A percentile compares a stretch with the other conserved stretches of the same genome.
These are phyloP conservation scores for Byasa hedistus DNA, from an alignment of 2,888 invertebrate species.

Conservation along the genomic window DNA sequence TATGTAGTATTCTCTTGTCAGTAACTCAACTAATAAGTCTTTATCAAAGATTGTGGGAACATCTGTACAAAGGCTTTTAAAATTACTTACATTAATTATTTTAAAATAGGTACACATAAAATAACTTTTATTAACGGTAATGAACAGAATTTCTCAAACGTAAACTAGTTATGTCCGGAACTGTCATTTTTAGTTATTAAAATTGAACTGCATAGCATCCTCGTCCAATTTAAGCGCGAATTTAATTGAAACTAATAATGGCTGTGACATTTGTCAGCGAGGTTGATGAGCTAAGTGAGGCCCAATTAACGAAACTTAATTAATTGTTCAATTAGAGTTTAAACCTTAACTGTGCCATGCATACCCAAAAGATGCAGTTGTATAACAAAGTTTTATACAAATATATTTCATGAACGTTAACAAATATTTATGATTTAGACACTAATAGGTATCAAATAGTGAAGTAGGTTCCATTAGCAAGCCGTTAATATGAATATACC, in stretches of 20 bases:
- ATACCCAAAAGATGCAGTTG: background rate
- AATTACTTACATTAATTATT: too few species aligned
- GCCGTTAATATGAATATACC: background rate
- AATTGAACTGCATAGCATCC: background rate
- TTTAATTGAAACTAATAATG: slow-evolving; percentile 1
- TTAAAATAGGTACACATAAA: too few species aligned
- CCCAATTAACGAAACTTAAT: slow-evolving; percentile 9
- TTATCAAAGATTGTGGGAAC: too few species aligned
- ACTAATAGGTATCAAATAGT: background rate
- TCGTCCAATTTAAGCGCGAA: background rate
- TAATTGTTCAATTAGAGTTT: slow-evolving; percentile 4
- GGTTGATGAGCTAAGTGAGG: slow-evolving; percentile 1
- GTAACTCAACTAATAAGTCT: too few species aligned
- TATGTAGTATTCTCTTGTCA: too few species aligned
- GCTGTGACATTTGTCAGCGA: background rate
- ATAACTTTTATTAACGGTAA: too few species aligned
- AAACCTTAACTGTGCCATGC: background rate
- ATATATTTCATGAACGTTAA: background rate
- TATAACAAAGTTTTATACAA: background rate
- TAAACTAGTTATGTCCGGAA: too few species aligned
- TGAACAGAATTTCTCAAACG: too few species aligned
- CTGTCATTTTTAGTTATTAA: background rate
- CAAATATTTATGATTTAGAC: background rate
- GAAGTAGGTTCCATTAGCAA: background rate
- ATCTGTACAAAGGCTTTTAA: too few species aligned